phyloP scores from a whole-genome alignment of 2,113 vertebrate genomes.

The Tauraco erythrolophus region DNA sequence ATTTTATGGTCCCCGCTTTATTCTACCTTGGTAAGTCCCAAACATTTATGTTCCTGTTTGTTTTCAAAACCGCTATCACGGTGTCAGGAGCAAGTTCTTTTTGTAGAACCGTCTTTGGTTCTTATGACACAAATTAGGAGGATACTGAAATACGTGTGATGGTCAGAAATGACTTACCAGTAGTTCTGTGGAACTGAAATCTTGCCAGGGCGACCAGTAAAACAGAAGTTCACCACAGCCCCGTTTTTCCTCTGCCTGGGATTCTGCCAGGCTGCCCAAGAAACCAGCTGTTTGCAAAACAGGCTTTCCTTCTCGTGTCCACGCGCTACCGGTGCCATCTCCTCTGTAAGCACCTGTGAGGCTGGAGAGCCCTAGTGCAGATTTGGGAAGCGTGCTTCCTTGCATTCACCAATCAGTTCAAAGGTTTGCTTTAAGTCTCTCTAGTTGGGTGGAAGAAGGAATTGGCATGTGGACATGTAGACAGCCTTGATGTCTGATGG shows the following conservation, averaged over 20 bases:
- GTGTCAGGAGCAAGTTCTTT: background rate
- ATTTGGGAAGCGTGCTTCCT: background rate
- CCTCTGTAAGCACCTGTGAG: background rate
- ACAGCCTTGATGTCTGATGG: background rate
- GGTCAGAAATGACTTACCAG: background rate
- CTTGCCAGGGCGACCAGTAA: background rate
- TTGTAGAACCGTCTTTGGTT: background rate
- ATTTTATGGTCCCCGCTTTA: background rate
- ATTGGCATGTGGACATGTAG: background rate
- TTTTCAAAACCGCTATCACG: background rate
- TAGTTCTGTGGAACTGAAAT: background rate
- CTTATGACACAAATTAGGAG: background rate
- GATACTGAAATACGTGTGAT: background rate
- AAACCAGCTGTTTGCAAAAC: background rate
- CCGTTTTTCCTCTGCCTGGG: background rate
- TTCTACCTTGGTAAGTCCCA: constrained; percentile 69
- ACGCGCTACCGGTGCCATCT: background rate
- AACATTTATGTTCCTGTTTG: constrained; percentile 57
- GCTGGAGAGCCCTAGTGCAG: background rate
- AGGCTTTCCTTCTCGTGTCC: background rate
- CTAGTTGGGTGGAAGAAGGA: background rate
- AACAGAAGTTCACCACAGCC: background rate
- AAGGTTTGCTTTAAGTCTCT: background rate
- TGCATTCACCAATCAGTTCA: background rate
- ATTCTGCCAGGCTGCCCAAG: background rate